These are phyloP conservation scores for Callocephalon fimbriatum DNA, from an alignment of 2,113 vertebrate genomes.

Conservation along the genomic window DNA sequence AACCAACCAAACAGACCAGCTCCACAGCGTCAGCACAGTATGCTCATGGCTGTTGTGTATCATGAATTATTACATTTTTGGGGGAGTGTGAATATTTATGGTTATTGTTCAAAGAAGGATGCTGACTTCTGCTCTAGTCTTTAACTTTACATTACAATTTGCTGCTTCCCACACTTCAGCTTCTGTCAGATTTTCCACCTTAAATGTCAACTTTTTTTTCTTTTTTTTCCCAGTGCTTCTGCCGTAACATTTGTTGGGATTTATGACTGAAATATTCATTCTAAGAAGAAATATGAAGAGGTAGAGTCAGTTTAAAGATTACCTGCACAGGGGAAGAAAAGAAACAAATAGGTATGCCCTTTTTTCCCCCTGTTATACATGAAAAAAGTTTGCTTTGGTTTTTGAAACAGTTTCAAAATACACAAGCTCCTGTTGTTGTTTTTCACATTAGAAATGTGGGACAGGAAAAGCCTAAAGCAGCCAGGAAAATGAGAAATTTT, in stretches of 20 bases:
- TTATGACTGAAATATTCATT: not conserved
- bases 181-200: not conserved
- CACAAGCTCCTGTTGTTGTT: not conserved
- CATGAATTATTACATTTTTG: not conserved
- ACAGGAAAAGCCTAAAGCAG: not conserved
- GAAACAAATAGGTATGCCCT: not conserved
- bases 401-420: not conserved
- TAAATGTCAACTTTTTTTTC: not conserved
- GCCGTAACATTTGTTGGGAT: not conserved
- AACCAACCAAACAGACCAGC: not conserved
- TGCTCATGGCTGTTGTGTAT: not conserved
- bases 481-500: not conserved
- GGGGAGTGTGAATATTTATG: not conserved
- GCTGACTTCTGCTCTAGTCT: not conserved
- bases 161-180: not conserved
- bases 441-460: not conserved
- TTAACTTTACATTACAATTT: not conserved
- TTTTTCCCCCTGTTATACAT: not conserved
- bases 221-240: not conserved
- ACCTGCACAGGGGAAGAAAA: not conserved
- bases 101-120: not conserved
- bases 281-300: not conserved
- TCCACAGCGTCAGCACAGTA: fast-evolving
- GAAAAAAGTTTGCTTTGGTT: not conserved
- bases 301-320: not conserved